These are phyloP conservation scores for Nomada goodeniana DNA, from an alignment of 2,888 invertebrate genomes.

Conservation along the genomic window DNA sequence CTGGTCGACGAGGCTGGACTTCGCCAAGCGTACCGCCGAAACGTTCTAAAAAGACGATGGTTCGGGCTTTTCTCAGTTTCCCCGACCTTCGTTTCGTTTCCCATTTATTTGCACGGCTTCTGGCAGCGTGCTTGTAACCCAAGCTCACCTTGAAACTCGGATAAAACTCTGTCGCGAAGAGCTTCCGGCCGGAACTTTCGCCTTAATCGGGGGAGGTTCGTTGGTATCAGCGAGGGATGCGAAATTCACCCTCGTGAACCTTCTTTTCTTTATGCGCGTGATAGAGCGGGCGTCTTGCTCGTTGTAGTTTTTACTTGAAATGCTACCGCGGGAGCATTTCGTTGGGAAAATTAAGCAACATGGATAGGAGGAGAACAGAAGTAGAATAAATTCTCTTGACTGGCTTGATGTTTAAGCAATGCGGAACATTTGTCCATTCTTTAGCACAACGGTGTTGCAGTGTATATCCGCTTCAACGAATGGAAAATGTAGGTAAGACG, in stretches of 20 bases:
- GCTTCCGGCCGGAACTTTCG: conserved; percentile 17
- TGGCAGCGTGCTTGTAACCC: conserved; percentile 1
- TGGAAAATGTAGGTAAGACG: no score
- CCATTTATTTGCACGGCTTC: conserved; percentile 19
- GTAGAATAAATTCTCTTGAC: not conserved
- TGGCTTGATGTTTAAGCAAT: not conserved
- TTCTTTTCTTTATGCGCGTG: not conserved
- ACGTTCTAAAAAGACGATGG: conserved; percentile 13
- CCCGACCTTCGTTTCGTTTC: conserved; percentile 15
- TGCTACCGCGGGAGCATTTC: not conserved
- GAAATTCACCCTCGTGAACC: not conserved
- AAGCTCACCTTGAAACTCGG: conserved; percentile 31
- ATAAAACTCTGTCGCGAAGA: conserved; percentile 22
- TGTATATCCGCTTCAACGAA: no score
- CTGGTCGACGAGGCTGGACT: not conserved
- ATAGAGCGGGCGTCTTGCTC: conserved; percentile 4
- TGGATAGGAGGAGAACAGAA: not conserved
- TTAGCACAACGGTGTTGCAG: no score
- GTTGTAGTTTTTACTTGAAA: not conserved
- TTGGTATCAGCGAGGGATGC: not conserved
- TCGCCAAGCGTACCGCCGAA: conserved; percentile 33
- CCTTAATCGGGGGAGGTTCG: conserved; percentile 13
- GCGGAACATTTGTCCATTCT: no score
- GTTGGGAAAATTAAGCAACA: not conserved
- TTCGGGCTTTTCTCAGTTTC: conserved; percentile 71